These are phyloP conservation scores for Drosophila borealis DNA, from an alignment of 2,888 invertebrate genomes.

Conservation along the genomic window DNA sequence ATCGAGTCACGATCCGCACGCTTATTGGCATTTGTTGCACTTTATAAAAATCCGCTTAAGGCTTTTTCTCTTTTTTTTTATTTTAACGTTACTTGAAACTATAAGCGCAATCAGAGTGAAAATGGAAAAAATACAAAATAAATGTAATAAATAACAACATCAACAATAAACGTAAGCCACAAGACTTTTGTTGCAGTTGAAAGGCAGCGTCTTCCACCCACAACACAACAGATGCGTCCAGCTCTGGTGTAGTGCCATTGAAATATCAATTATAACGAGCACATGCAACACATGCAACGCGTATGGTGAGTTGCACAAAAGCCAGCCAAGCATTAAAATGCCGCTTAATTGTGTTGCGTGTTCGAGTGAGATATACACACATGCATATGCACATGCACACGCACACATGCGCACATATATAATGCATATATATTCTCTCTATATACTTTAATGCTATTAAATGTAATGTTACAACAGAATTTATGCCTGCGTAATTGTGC, in stretches of 20 bases:
- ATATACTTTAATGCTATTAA: no score
- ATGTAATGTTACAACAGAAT: slow-evolving; percentile 25
- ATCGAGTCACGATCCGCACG: slow-evolving; percentile 48
- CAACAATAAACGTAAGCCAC: slow-evolving; percentile 59
- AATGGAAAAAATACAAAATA: slow-evolving; percentile 13
- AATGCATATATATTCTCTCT: slow-evolving; percentile 15
- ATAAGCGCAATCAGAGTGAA: slow-evolving; percentile 63
- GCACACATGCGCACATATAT: slow-evolving; percentile 1
- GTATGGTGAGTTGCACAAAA: slow-evolving; percentile 38
- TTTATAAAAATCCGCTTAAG: slow-evolving; percentile 80
- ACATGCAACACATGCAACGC: slow-evolving; percentile 32
- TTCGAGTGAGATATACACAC: slow-evolving; percentile 52
- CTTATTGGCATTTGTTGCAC: slow-evolving; percentile 80
- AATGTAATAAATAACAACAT: slow-evolving; percentile 43
- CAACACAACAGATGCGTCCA: slow-evolving; percentile 7
- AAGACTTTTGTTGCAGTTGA: slow-evolving; percentile 22
- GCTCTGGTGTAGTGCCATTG: slow-evolving; percentile 34
- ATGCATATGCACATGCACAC: slow-evolving; percentile 11
- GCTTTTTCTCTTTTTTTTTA: slow-evolving; percentile 21
- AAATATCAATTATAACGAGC: slow-evolving; percentile 73
- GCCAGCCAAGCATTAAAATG: slow-evolving; percentile 63
- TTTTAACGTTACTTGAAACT: slow-evolving; percentile 5
- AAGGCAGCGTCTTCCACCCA: slow-evolving; percentile 3
- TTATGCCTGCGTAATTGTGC: slow-evolving; percentile 50
- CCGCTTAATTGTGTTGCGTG: slow-evolving; percentile 70